Conservation (phyloP, 2,797 vertebrate genomes). For the Sebastes trivittatus region DNA sequence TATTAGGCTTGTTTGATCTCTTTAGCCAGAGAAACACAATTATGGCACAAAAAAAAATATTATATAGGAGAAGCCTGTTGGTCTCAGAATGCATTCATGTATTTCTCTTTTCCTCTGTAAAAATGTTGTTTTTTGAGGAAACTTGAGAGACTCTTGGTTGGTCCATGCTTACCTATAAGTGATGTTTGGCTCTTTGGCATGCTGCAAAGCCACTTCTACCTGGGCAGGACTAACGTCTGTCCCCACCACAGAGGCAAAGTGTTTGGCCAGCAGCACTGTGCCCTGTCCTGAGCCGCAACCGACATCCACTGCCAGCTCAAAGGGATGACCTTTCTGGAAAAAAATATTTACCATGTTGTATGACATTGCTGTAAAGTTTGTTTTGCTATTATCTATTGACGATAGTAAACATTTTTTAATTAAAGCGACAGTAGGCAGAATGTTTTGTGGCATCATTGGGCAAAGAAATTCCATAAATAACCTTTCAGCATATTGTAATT, state of each 20-base stretch:
- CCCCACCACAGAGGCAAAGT: slow-evolving; percentile 85
- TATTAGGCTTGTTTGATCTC: too few relatives aligned
- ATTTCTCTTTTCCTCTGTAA: not conserved
- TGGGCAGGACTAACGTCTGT: slow-evolving; percentile 87
- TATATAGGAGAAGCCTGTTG: not conserved
- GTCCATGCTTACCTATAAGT: slow-evolving; percentile 72
- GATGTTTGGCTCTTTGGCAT: slow-evolving; percentile 61
- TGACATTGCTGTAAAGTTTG: not conserved
- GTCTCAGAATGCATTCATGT: not conserved
- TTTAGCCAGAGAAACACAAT: not conserved
- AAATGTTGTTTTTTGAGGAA: not conserved
- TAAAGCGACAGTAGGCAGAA: too few relatives aligned
- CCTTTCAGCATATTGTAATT: too few relatives aligned
- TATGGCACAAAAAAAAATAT: not conserved
- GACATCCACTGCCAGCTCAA: slow-evolving; percentile 80
- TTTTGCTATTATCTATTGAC: not conserved
- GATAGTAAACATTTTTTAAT: not conserved
- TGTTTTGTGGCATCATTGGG: too few relatives aligned
- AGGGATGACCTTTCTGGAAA: slow-evolving; percentile 59
- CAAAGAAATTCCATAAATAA: too few relatives aligned
- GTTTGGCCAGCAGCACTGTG: slow-evolving; percentile 72
- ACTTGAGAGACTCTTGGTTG: not conserved
- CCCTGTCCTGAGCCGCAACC: slow-evolving; percentile 86
- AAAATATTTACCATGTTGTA: not conserved
- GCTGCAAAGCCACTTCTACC: slow-evolving; percentile 78